Conservation (phyloP, 2,888 invertebrate genomes). For the Tetrapedia diversipes region DNA sequence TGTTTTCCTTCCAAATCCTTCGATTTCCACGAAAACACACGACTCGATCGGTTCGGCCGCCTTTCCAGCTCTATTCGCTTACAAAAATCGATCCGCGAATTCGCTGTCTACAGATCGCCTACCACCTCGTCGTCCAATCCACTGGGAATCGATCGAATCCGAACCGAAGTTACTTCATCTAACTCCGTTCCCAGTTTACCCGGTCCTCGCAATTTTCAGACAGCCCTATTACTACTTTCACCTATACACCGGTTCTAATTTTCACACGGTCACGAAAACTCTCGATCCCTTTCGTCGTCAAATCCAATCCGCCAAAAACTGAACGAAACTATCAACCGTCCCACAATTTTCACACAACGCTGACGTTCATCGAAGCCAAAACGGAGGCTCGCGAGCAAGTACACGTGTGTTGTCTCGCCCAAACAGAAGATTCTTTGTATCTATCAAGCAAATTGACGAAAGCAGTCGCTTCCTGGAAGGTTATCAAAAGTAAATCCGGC, state of each 20-base stretch:
- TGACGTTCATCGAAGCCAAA: too few species aligned
- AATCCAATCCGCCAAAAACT: neutral
- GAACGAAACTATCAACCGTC: too few species aligned
- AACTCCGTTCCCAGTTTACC: neutral
- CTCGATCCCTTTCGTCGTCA: neutral
- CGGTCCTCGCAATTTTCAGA: neutral
- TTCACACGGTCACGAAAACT: neutral
- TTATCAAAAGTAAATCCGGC: neutral
- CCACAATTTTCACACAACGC: too few species aligned
- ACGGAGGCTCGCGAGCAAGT: too few species aligned
- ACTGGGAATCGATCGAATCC: neutral
- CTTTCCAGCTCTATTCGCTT: neutral
- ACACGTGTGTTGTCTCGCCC: neutral
- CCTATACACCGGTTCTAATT: neutral
- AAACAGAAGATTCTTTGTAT: neutral
- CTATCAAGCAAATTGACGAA: neutral
- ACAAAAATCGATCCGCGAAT: neutral
- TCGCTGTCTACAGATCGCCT: neutral
- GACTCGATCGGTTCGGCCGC: neutral
- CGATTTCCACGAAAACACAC: neutral
- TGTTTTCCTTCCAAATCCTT: neutral
- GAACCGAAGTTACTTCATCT: neutral
- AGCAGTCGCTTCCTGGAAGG: neutral
- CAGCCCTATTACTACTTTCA: neutral
- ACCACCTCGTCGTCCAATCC: neutral